A percentile compares a stretch with the other conserved stretches of the same genome.
Evolutionary conservation across 2,113 vertebrate genomes (phyloP).

Genomic region (Chauna torquata): DNA sequence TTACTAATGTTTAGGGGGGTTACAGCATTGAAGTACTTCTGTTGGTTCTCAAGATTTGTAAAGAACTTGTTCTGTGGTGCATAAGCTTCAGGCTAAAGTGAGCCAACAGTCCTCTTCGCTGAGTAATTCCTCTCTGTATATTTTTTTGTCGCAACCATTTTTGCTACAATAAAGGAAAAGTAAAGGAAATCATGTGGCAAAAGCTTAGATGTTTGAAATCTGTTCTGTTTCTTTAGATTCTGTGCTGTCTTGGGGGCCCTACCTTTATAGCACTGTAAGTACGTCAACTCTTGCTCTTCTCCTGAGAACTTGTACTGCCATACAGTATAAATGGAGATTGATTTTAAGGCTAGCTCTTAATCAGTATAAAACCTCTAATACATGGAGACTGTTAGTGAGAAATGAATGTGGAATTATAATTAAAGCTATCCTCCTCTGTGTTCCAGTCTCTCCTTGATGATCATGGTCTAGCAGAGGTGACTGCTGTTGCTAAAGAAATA

Average conservation of each 20-base stretch:
- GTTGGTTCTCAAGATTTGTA: neutral
- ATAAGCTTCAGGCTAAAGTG: neutral
- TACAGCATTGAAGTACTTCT: neutral
- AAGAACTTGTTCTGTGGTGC: neutral
- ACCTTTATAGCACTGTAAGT: slow-evolving; percentile 94
- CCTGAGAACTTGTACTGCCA: neutral
- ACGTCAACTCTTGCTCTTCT: neutral
- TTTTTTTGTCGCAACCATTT: neutral
- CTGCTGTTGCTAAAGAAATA: slow-evolving; percentile 80
- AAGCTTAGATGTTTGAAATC: neutral
- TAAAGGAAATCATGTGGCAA: neutral
- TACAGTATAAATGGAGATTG: neutral
- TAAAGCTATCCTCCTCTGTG: neutral
- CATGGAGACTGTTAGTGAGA: neutral
- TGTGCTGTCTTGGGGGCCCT: slow-evolving; percentile 94
- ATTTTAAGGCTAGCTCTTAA: neutral
- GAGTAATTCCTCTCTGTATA: neutral
- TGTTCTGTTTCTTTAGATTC: slow-evolving; percentile 83
- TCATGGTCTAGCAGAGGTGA: slow-evolving; percentile 85
- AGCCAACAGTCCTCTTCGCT: neutral
- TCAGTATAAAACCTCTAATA: neutral
- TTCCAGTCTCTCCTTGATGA: slow-evolving; percentile 93
- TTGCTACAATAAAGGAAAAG: neutral
- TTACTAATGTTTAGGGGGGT: neutral
- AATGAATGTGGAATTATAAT: neutral